Conservation (phyloP, 2,888 invertebrate genomes). For the Melanotus villosus region DNA sequence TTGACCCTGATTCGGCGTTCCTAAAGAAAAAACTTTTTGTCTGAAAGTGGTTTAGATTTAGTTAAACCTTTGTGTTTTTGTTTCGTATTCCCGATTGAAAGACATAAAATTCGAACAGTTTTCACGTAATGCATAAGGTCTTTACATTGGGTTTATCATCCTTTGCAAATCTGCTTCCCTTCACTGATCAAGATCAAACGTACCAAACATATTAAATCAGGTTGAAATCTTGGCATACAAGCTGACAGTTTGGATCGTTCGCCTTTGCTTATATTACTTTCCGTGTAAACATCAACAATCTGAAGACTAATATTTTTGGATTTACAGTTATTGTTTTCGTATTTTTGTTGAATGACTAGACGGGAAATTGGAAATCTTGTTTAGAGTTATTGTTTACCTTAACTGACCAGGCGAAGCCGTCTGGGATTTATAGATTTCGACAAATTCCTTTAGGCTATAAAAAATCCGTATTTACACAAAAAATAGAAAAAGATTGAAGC, state of each 20-base stretch:
- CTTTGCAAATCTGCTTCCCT: slow-evolving; percentile 1
- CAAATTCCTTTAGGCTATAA: no score
- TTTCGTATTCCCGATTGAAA: neutral
- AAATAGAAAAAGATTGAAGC: no score
- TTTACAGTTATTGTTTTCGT: no score
- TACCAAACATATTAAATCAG: neutral
- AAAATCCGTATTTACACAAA: no score
- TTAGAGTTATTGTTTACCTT: neutral
- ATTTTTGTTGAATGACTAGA: neutral
- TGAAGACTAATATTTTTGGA: no score
- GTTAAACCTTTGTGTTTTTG: neutral
- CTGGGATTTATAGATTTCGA: neutral
- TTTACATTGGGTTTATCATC: slow-evolving; percentile 7
- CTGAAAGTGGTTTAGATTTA: no score
- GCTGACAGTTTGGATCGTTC: neutral
- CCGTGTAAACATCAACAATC: neutral
- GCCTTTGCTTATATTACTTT: neutral
- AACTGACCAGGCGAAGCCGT: neutral
- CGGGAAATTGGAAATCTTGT: neutral
- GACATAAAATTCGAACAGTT: neutral
- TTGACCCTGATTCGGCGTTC: no score
- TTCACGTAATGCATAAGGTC: neutral
- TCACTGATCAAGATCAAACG: slow-evolving; percentile 14
- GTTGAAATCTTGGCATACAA: neutral
- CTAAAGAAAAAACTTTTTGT: no score